Evolutionary conservation across 2,888 invertebrate species (phyloP).

Genomic region (Panopea generosa): DNA sequence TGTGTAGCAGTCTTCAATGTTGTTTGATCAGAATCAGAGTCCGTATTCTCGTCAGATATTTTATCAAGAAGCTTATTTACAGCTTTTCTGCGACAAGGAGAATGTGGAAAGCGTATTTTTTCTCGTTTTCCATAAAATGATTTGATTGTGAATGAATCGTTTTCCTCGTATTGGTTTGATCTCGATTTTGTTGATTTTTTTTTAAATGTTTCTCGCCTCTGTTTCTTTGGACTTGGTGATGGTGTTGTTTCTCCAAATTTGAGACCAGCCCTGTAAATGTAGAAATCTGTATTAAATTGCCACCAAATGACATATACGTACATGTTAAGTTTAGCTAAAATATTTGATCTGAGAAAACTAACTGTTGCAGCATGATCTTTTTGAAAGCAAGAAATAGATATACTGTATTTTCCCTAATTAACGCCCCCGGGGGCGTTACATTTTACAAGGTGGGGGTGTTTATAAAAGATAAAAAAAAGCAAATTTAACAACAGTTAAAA

Average conservation of each 20-base stretch:
- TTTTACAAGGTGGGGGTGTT: too few relatives aligned
- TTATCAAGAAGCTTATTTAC: constrained; percentile 50
- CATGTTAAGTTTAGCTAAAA: too few relatives aligned
- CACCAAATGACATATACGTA: too few relatives aligned
- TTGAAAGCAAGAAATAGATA: too few relatives aligned
- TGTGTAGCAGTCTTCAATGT: background rate
- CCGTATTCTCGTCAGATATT: constrained; percentile 51
- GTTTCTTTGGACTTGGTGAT: constrained; percentile 55
- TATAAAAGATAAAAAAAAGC: too few relatives aligned
- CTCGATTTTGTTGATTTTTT: constrained; percentile 12
- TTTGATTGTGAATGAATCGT: constrained; percentile 63
- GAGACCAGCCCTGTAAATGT: constrained; percentile 30
- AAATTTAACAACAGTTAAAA: too few relatives aligned
- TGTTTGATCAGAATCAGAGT: constrained; percentile 38
- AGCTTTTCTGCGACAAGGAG: constrained; percentile 62
- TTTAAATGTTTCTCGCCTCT: background rate
- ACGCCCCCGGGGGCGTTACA: too few relatives aligned
- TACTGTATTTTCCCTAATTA: too few relatives aligned
- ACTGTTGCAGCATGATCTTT: too few relatives aligned
- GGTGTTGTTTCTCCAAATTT: constrained; percentile 54
- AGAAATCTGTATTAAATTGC: too few relatives aligned
- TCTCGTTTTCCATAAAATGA: constrained; percentile 74
- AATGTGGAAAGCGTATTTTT: constrained; percentile 66
- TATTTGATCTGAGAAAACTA: too few relatives aligned
- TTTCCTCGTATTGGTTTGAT: constrained; percentile 27